Conservation (phyloP, 2,888 invertebrate genomes). For the Orchestes rusci region DNA sequence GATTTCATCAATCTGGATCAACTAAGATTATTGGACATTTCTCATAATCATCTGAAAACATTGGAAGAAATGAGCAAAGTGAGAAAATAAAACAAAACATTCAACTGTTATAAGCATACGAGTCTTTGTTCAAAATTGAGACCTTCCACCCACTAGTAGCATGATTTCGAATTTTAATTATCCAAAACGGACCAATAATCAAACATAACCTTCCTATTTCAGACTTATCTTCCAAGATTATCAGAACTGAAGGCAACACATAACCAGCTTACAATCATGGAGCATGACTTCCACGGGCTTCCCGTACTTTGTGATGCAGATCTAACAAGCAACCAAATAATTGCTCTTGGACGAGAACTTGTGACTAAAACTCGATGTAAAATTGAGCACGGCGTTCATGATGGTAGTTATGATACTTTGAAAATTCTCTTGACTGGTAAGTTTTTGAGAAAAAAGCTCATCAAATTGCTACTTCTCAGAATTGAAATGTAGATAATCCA, state of each 20-base stretch:
- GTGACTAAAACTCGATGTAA: constrained; percentile 75
- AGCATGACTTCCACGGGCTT: constrained; percentile 75
- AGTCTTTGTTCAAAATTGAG: no score
- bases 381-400: constrained; percentile 71
- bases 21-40: constrained; percentile 67
- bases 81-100: constrained; percentile 24
- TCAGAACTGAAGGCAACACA: constrained; percentile 70
- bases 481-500: constrained; percentile 63
- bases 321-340: constrained; percentile 69
- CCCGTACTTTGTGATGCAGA: constrained; percentile 76
- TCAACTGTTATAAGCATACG: background rate
- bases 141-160: no score
- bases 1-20: constrained; percentile 73
- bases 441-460: no score
- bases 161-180: no score
- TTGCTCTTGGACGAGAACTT: constrained; percentile 63
- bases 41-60: constrained; percentile 67
- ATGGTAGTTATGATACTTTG: constrained; percentile 50
- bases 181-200: no score
- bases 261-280: constrained; percentile 66
- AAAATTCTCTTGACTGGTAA: constrained; percentile 76
- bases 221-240: constrained; percentile 72
- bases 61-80: constrained; percentile 80
- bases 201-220: no score
- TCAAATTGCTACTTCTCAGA: constrained; percentile 1